phyloP scores from a whole-genome alignment of 2,888 invertebrate genomes.

The Hoplodrina blanda region DNA sequence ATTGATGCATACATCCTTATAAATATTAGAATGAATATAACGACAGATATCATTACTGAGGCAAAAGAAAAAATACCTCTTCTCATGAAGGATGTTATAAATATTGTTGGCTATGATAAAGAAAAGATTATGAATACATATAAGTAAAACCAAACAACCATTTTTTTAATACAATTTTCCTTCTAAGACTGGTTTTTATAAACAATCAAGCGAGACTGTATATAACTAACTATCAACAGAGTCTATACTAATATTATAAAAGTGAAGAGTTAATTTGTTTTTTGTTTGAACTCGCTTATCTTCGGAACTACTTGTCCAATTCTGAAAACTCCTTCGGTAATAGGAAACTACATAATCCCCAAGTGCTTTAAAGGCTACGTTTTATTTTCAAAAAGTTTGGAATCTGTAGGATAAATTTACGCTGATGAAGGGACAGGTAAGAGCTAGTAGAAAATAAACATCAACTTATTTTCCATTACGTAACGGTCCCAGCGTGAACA shows the following conservation, averaged over 20 bases:
- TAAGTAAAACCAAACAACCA: background rate
- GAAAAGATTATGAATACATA: background rate
- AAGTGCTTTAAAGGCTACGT: too few species aligned
- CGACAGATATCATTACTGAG: background rate
- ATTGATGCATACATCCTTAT: background rate
- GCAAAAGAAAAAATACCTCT: background rate
- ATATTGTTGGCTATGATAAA: background rate
- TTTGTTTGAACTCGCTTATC: too few species aligned
- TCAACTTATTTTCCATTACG: constrained; percentile 24
- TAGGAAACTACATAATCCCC: too few species aligned
- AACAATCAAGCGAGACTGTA: constrained; percentile 8
- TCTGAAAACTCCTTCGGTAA: too few species aligned
- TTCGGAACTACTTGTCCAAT: too few species aligned
- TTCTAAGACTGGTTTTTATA: background rate
- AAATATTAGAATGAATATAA: background rate
- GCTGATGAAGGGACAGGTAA: too few species aligned
- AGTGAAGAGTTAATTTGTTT: too few species aligned
- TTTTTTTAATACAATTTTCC: constrained; percentile 8
- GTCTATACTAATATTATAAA: too few species aligned
- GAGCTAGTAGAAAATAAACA: constrained; percentile 16
- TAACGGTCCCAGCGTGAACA: constrained; percentile 23
- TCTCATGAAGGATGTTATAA: background rate
- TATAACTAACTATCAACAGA: background rate
- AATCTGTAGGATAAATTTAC: too few species aligned
- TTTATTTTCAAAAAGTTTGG: too few species aligned